Conservation (phyloP, 2,888 invertebrate species). For the Steinernema hermaphroditum region DNA sequence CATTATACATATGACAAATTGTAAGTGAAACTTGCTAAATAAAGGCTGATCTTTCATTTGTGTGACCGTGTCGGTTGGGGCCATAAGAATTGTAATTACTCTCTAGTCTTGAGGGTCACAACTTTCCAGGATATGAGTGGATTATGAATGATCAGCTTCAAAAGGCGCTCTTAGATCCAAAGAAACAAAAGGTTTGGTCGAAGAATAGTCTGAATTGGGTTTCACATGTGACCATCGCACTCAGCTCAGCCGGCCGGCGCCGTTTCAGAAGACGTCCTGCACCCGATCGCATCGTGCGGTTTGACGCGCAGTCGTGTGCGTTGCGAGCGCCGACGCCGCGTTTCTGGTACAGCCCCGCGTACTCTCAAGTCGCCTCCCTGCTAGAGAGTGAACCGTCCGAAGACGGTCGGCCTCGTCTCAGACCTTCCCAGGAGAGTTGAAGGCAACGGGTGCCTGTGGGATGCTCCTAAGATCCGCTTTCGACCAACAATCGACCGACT, state of each 20-base stretch:
- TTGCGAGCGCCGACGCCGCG: constrained; percentile 26
- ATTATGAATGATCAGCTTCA: too few species aligned
- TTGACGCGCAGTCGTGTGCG: constrained; percentile 31
- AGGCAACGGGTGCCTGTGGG: constrained; percentile 16
- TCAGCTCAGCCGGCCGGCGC: constrained; percentile 34
- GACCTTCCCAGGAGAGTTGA: constrained; percentile 29
- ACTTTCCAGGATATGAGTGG: too few species aligned
- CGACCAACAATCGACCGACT: background rate
- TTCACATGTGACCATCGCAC: constrained; percentile 35
- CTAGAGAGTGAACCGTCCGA: constrained; percentile 21
- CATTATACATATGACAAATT: too few species aligned
- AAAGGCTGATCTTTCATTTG: too few species aligned
- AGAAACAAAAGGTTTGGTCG: constrained; percentile 24
- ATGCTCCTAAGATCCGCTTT: constrained; percentile 22
- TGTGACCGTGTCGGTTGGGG: too few species aligned
- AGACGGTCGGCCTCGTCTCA: constrained; percentile 20
- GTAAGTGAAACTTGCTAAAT: too few species aligned
- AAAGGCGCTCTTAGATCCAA: too few species aligned
- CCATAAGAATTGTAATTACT: background rate
- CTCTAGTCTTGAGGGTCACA: background rate
- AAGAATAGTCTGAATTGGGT: constrained; percentile 38
- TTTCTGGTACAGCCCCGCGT: constrained; percentile 31
- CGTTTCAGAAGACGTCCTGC: constrained; percentile 32
- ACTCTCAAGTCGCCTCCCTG: constrained; percentile 22
- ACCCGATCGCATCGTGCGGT: constrained; percentile 33